Evolutionary conservation across 2,113 vertebrate genomes (phyloP).

Genomic region (Pterocles burchelli): DNA sequence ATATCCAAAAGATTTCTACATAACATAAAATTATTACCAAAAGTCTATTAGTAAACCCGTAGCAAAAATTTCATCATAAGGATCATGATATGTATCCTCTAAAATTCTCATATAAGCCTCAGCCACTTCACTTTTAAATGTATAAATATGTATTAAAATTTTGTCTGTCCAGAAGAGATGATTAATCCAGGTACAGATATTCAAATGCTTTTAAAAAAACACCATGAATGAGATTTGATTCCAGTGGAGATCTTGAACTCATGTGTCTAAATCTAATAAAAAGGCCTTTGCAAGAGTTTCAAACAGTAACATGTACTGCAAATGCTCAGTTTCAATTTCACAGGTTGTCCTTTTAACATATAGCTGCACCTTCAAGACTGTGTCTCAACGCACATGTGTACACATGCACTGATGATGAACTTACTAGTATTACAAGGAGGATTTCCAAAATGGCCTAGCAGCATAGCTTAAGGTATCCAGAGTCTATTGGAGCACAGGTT

Average conservation of each 20-base stretch:
- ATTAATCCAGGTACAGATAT: background rate
- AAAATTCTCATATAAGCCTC: background rate
- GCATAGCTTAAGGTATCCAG: background rate
- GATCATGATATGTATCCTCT: background rate
- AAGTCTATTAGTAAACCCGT: background rate
- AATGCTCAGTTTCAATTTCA: background rate
- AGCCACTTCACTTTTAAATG: background rate
- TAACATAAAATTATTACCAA: background rate
- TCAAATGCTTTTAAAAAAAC: background rate
- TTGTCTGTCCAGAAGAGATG: background rate
- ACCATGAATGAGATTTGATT: background rate
- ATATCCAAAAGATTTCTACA: background rate
- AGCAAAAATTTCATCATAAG: background rate
- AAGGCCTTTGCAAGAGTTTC: background rate
- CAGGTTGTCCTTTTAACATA: background rate
- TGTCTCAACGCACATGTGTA: rapidly evolving
- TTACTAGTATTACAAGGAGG: rapidly evolving
- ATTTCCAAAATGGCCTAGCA: background rate
- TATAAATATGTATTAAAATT: background rate
- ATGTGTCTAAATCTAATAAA: background rate
- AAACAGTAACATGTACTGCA: background rate
- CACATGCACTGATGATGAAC: rapidly evolving
- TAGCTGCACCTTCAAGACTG: background rate
- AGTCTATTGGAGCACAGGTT: background rate
- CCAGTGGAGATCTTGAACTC: rapidly evolving